A percentile compares a stretch with the other conserved stretches of the same genome.
These are phyloP conservation scores for Melolontha melolontha DNA, from an alignment of 2,888 invertebrate species.

Conservation along the genomic window DNA sequence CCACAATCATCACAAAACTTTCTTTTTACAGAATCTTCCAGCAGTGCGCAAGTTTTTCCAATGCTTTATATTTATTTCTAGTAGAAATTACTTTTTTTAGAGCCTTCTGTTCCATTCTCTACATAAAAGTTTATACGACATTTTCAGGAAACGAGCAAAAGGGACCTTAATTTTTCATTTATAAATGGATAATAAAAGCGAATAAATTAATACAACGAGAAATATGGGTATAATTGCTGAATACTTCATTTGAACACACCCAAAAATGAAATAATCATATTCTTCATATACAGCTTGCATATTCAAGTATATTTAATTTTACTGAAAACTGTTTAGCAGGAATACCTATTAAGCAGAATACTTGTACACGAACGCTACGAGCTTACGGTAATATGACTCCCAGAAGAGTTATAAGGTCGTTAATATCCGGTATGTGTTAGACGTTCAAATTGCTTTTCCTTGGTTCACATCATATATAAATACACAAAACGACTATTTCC, in stretches of 20 bases:
- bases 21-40: too few species aligned
- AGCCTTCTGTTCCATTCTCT: too few species aligned
- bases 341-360: constrained; percentile 22
- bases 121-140: too few species aligned
- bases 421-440: constrained; percentile 38
- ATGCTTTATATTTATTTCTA: too few species aligned
- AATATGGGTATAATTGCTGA: too few species aligned
- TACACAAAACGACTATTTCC: background rate
- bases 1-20: too few species aligned
- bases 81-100: too few species aligned
- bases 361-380: constrained; percentile 16
- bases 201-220: too few species aligned
- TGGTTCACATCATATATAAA: constrained; percentile 17
- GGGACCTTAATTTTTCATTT: too few species aligned
- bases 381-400: constrained; percentile 30
- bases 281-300: constrained; percentile 3
- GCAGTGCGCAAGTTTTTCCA: too few species aligned
- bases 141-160: too few species aligned
- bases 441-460: constrained; percentile 26
- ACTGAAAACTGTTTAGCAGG: constrained; percentile 15
- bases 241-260: background rate
- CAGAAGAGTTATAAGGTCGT: constrained; percentile 34
- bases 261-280: background rate
- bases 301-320: constrained; percentile 22
- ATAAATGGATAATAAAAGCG: too few species aligned